These are phyloP conservation scores for Cephalopterus ornatus DNA, from an alignment of 2,113 vertebrate genomes.

Conservation along the genomic window DNA sequence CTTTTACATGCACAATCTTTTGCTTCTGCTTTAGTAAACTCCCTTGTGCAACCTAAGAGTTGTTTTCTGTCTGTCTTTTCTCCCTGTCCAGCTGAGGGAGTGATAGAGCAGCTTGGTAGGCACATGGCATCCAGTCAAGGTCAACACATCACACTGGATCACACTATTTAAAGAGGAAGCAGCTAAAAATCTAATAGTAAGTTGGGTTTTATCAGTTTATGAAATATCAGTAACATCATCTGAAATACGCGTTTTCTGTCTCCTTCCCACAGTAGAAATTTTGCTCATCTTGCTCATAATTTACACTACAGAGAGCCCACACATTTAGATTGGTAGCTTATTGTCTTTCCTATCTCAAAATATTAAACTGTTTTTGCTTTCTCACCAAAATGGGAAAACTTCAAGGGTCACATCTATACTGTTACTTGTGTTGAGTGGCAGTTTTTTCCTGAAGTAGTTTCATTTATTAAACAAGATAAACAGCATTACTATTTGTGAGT, in stretches of 20 bases:
- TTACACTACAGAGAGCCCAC: neutral
- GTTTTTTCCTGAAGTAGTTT: neutral
- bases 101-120: fast-evolving
- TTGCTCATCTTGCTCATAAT: neutral
- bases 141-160: too few relatives aligned
- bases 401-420: neutral
- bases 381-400: neutral
- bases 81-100: neutral
- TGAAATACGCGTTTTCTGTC: neutral
- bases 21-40: neutral
- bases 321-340: neutral
- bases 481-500: neutral
- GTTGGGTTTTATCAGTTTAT: neutral
- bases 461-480: neutral
- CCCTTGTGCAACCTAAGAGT: neutral
- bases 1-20: neutral
- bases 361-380: neutral
- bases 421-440: neutral
- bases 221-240: neutral
- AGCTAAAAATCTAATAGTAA: neutral
- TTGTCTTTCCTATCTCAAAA: neutral
- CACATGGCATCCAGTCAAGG: neutral
- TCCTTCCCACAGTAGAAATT: neutral
- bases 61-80: neutral
- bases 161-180: neutral